Percentiles rank a stretch among this genome's conserved stretches.
Conservation (phyloP, 2,797 vertebrate species). For the Aldrovandia affinis region DNA sequence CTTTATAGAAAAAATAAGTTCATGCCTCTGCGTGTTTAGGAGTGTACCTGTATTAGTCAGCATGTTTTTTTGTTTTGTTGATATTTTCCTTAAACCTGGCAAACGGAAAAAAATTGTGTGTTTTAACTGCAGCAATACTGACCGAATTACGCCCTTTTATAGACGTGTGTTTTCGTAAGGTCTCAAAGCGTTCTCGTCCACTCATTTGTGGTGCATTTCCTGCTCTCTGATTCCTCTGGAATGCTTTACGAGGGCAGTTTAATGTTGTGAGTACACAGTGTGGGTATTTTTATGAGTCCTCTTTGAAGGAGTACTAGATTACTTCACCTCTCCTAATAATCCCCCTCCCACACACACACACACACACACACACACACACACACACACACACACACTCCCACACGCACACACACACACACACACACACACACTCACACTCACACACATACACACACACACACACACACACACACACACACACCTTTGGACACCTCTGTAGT, state of each 20-base stretch:
- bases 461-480: not conserved
- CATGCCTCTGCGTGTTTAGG: not conserved
- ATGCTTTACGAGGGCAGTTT: conserved; percentile 43
- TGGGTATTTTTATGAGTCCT: conserved; percentile 39
- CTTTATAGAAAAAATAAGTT: not conserved
- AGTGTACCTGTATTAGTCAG: not conserved
- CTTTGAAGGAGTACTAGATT: conserved; percentile 30
- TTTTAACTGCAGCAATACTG: not conserved
- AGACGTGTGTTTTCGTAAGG: not conserved
- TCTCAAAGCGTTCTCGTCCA: not conserved
- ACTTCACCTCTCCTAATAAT: conserved; percentile 12
- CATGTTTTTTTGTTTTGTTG: not conserved
- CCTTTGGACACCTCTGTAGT: not conserved
- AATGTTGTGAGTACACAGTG: conserved; percentile 34
- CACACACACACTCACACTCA: not conserved
- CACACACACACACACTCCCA: too few relatives aligned
- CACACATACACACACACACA: conserved; percentile 3
- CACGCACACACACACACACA: not conserved
- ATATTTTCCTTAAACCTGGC: not conserved
- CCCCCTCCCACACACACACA: not conserved
- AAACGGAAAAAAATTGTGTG: not conserved
- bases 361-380: conserved; percentile 1
- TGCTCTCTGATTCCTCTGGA: conserved; percentile 35
- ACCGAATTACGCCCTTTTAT: not conserved
- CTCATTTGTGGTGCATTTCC: conserved; percentile 40